Percentiles rank a stretch among this genome's conserved stretches.
Evolutionary conservation across 2,113 vertebrate species (phyloP).

Genomic region (Barbus barbus): DNA sequence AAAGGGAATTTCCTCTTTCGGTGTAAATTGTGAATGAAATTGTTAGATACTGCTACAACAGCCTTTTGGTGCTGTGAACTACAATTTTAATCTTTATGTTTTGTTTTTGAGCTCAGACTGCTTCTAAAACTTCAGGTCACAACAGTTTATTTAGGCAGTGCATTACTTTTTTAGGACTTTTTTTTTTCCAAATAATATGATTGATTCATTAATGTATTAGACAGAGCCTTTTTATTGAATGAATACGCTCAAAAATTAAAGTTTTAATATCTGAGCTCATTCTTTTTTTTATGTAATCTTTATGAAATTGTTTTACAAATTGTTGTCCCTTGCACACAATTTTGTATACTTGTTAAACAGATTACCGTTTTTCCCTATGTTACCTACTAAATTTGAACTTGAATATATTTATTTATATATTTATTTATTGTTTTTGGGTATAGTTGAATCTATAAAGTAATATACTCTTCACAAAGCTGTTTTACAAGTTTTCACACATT

Average conservation of each 20-base stretch:
- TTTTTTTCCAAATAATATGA: no score
- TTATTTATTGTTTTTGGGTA: conserved; percentile 7
- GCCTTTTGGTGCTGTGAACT: no score
- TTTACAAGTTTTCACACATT: background rate
- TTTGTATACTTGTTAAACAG: background rate
- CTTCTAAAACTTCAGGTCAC: background rate
- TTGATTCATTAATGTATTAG: no score
- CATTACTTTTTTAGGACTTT: background rate
- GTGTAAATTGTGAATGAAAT: background rate
- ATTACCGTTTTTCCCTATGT: background rate
- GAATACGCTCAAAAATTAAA: background rate
- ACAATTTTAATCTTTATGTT: background rate
- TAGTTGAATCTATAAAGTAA: background rate
- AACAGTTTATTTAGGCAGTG: background rate
- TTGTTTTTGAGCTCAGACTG: no score
- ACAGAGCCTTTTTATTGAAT: background rate
- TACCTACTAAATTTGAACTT: conserved; percentile 5
- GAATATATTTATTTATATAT: background rate
- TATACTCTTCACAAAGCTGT: background rate
- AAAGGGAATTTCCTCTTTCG: conserved; percentile 1
- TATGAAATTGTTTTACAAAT: background rate
- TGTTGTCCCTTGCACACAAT: background rate
- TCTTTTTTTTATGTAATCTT: background rate
- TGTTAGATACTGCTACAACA: background rate
- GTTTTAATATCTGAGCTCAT: background rate